phyloP scores from a whole-genome alignment of 2,113 vertebrate species.

The Potamarius usumacintae region DNA sequence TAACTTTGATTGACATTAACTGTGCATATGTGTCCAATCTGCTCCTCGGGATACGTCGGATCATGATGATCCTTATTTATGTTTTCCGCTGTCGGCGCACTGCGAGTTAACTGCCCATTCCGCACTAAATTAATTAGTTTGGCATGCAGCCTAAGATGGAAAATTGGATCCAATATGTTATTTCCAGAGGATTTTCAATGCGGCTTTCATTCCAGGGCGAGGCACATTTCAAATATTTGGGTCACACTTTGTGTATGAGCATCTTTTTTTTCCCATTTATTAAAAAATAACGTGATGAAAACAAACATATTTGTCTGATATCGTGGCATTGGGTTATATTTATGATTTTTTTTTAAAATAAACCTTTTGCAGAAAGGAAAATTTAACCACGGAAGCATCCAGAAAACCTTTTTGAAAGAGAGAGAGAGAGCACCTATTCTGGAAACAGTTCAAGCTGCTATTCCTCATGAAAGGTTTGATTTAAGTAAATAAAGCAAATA shows the following conservation, averaged over 20 bases:
- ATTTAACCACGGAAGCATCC: neutral
- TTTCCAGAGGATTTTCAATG: conserved; percentile 57
- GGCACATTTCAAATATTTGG: conserved; percentile 53
- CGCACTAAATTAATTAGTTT: conserved; percentile 66
- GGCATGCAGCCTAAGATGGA: conserved; percentile 60
- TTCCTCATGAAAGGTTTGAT: conserved; percentile 44
- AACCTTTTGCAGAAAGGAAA: neutral
- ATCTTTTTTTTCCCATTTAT: neutral
- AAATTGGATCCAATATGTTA: conserved; percentile 64
- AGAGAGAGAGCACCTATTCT: conserved; percentile 9
- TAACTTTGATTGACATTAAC: conserved; percentile 62
- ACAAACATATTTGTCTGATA: conserved; percentile 1
- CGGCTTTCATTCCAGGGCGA: conserved; percentile 56
- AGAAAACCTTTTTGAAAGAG: neutral
- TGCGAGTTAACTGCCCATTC: conserved; percentile 64
- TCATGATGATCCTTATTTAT: conserved; percentile 64
- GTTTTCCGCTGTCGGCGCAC: conserved; percentile 59
- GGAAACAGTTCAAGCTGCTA: conserved; percentile 35
- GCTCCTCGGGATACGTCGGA: conserved; percentile 57
- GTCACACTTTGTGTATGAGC: conserved; percentile 45
- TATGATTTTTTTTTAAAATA: too few relatives aligned
- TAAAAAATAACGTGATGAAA: neutral
- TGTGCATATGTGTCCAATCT: conserved; percentile 62
- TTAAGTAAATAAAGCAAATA: conserved; percentile 48
- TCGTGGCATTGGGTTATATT: neutral